Percentiles rank a stretch among this genome's conserved stretches.
Conservation (phyloP, 2,888 invertebrate genomes). For the Drosophila flavopinicola region DNA sequence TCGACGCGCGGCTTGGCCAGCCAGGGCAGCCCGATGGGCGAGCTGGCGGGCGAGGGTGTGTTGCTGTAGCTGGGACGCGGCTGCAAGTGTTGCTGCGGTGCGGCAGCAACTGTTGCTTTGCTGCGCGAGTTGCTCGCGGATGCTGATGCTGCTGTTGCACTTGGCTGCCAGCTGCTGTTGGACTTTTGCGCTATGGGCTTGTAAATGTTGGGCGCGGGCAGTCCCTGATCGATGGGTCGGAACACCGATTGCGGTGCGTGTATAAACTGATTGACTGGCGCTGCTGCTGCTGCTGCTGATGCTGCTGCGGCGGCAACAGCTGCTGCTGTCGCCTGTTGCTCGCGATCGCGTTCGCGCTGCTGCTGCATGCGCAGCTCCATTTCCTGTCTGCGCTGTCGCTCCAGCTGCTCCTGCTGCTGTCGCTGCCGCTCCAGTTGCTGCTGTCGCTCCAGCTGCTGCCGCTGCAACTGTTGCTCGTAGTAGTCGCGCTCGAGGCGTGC, state of each 20-base stretch:
- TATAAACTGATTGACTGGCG: constrained; percentile 88
- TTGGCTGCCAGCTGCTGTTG: constrained; percentile 62
- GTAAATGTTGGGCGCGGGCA: constrained; percentile 65
- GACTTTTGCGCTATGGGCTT: constrained; percentile 78
- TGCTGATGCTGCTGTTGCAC: constrained; percentile 16
- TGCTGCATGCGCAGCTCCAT: constrained; percentile 56
- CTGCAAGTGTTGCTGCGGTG: constrained; percentile 52
- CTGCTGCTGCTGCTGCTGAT: background rate
- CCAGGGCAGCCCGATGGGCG: constrained; percentile 85
- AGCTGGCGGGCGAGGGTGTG: constrained; percentile 78
- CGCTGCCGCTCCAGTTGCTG: constrained; percentile 67
- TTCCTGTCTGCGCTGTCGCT: constrained; percentile 84
- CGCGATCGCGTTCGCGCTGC: constrained; percentile 29
- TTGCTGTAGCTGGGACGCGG: constrained; percentile 49
- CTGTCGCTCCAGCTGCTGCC: constrained; percentile 63
- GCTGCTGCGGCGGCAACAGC: constrained; percentile 67
- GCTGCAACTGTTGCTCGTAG: constrained; percentile 74
- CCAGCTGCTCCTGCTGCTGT: constrained; percentile 66
- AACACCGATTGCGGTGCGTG: constrained; percentile 92
- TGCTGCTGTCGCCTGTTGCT: constrained; percentile 15
- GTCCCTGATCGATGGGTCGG: constrained; percentile 85
- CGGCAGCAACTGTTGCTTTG: constrained; percentile 17
- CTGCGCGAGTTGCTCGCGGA: background rate
- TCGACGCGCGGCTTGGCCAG: constrained; percentile 84
- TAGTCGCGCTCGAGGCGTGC: constrained; percentile 84